These are phyloP conservation scores for Nesidiocoris tenuis DNA, from an alignment of 2,888 invertebrate genomes.

Conservation along the genomic window DNA sequence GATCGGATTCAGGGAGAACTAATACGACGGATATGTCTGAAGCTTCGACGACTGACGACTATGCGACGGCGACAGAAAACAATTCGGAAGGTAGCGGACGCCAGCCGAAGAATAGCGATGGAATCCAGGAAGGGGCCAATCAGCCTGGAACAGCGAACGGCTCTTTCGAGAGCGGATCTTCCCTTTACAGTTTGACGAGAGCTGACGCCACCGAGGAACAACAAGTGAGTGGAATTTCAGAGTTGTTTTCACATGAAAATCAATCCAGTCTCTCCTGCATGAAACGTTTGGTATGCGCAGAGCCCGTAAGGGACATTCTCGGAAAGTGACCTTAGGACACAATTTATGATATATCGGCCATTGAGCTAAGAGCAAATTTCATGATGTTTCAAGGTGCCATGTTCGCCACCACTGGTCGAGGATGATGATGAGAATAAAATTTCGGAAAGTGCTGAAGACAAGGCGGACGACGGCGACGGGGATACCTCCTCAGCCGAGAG, in stretches of 20 bases:
- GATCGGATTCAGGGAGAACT: slow-evolving; percentile 51
- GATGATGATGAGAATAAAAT: slow-evolving; percentile 48
- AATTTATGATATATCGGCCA: too few species aligned
- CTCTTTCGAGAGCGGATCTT: slow-evolving; percentile 84
- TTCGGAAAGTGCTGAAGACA: slow-evolving; percentile 46
- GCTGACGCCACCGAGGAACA: slow-evolving; percentile 61
- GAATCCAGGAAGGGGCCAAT: slow-evolving; percentile 48
- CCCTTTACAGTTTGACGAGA: slow-evolving; percentile 73
- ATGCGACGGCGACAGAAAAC: slow-evolving; percentile 71
- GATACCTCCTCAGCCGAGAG: slow-evolving; percentile 53
- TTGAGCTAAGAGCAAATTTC: too few species aligned
- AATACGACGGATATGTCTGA: slow-evolving; percentile 72
- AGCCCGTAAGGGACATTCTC: too few species aligned
- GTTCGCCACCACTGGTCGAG: slow-evolving; percentile 50
- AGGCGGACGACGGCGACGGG: slow-evolving; percentile 48
- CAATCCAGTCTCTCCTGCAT: too few species aligned
- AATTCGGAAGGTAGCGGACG: slow-evolving; percentile 52
- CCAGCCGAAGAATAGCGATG: not conserved
- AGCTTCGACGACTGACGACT: slow-evolving; percentile 84
- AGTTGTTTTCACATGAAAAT: too few species aligned
- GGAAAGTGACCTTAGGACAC: too few species aligned
- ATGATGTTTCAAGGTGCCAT: slow-evolving; percentile 51
- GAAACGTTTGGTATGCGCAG: too few species aligned
- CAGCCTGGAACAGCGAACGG: slow-evolving; percentile 63
- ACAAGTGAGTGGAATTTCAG: slow-evolving; percentile 48